Base-by-base conservation (phyloP, 2,113 vertebrate species). In the Phylloscopus trochiloides region DNA sequence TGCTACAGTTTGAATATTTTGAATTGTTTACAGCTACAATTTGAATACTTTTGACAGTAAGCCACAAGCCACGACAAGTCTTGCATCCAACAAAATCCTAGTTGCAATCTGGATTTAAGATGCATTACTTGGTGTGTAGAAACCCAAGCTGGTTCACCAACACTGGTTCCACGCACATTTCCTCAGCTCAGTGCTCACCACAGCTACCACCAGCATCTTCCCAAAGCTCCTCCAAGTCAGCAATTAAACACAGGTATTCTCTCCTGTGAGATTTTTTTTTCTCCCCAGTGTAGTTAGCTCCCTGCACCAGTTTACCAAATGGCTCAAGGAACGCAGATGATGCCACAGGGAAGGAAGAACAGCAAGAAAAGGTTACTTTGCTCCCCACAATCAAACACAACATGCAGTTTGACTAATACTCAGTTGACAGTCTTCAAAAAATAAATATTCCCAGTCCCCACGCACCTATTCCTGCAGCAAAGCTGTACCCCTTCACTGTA, bases 121-220 rank as follows among this genome's bases (percentile, higher is more conserved):
- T 20, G 24, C 32, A 31, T 68, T 66, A 84, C 34, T 48, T n/a
- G 3, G 29, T 58, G 17, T 28, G 50, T 7, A 21, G 12, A 55
- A 68, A 65, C 52, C 3, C 12, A 36, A 42, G 38, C 0, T 36
- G 34, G 15, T 62, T 90, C 55, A 66, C 16, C 3, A 2, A 14
- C 12, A 26, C 47, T 38, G 52, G 34, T 26, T 54, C 32, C 32
- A 45, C 0, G 0, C 18, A 71, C 0, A 0, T 32, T 77, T 88
- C 70, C 57, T 54, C 38, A 84, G 50, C 1, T 22, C 28, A 73
- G 11, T 4, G 21, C 40, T 77, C 76, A 45, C 45, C 15, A 7
- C 42, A 26, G 47, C 61, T 78, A 50, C 47, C 34, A 32, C 3
- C 14, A 72, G 25, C 42, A 66, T 2, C 34, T 71, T 58, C 15